Evolutionary conservation across 2,113 vertebrate species (phyloP).

Genomic region (Pteruthius melanotis): DNA sequence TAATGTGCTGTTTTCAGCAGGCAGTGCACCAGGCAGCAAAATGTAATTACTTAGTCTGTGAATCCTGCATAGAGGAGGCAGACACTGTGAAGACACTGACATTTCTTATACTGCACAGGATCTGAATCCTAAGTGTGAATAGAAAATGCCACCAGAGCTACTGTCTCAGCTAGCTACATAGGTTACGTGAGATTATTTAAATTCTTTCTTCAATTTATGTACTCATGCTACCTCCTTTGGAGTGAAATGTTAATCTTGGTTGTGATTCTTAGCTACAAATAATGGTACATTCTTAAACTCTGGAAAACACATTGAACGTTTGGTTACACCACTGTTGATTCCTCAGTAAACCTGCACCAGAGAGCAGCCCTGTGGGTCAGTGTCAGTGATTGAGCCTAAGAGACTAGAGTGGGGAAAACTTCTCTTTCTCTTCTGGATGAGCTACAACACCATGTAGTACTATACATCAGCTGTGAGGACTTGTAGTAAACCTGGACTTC

Average conservation of each 20-base stretch:
- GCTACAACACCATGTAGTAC: background rate
- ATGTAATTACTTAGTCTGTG: background rate
- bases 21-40: background rate
- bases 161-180: background rate
- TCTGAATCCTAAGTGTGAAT: rapidly evolving
- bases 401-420: background rate
- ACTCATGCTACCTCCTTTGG: background rate
- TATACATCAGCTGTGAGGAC: background rate
- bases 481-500: conserved; percentile 34
- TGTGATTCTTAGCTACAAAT: background rate
- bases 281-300: background rate
- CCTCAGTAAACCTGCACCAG: background rate
- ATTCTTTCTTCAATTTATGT: background rate
- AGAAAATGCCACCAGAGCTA: background rate
- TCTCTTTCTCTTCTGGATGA: background rate
- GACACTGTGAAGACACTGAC: background rate
- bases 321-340: background rate
- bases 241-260: background rate
- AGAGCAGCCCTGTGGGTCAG: background rate
- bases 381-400: background rate
- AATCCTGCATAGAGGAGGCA: background rate
- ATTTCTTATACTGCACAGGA: background rate
- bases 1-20: background rate
- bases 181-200: background rate
- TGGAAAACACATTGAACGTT: background rate